phyloP scores from a whole-genome alignment of 1,140 invertebrate genomes.

The Popillia japonica region DNA sequence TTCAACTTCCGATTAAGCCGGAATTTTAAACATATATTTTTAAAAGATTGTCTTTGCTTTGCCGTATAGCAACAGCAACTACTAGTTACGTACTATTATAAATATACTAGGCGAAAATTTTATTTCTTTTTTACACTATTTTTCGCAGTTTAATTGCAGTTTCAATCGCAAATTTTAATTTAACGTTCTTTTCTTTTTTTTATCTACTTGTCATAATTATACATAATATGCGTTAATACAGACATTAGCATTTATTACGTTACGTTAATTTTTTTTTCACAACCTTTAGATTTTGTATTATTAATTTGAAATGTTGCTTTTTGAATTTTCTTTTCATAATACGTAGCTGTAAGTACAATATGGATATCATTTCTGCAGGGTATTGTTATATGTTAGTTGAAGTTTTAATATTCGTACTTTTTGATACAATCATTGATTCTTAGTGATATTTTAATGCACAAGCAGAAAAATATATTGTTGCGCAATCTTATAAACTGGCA shows the following conservation, averaged over 20 bases:
- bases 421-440: neutral
- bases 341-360: neutral
- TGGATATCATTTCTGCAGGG: no score
- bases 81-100: constrained; percentile 23
- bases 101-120: constrained; percentile 17
- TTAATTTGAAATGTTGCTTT: neutral
- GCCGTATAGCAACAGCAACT: constrained; percentile 30
- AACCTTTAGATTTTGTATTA: neutral
- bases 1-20: neutral
- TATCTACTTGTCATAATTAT: no score
- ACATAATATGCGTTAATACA: neutral
- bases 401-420: neutral
- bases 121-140: neutral
- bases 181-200: neutral
- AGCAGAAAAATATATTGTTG: no score
- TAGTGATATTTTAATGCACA: neutral
- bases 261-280: neutral
- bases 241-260: neutral
- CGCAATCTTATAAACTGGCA: no score
- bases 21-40: constrained; percentile 13
- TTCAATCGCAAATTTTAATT: constrained; percentile 15
- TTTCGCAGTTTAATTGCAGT: neutral
- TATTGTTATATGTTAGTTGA: no score
- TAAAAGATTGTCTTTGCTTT: constrained; percentile 33
- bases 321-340: neutral